A percentile compares a stretch with the other conserved stretches of the same genome.
Evolutionary conservation across 2,888 invertebrate genomes (phyloP).

Genomic region (Apoderus coryli): DNA sequence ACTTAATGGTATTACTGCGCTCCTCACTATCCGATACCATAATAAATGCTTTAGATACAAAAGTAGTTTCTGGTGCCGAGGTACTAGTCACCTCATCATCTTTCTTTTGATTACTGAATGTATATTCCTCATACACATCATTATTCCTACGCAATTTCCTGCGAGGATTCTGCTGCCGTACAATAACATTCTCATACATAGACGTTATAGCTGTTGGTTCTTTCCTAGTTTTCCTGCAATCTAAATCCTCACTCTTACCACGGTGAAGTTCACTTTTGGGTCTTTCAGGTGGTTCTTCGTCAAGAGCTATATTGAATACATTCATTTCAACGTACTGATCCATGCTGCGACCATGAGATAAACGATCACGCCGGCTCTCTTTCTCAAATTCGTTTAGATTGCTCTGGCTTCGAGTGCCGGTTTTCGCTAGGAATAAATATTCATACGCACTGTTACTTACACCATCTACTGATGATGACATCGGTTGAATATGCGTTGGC

Average conservation of each 20-base stretch:
- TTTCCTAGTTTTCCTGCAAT: constrained; percentile 32
- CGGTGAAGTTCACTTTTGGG: constrained; percentile 29
- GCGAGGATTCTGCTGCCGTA: constrained; percentile 58
- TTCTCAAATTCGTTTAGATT: constrained; percentile 53
- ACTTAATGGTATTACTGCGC: constrained; percentile 4
- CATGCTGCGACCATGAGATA: constrained; percentile 58
- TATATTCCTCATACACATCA: constrained; percentile 47
- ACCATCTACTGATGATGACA: constrained; percentile 40
- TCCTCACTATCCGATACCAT: constrained; percentile 36
- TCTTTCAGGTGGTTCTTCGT: constrained; percentile 27
- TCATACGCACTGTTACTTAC: constrained; percentile 48
- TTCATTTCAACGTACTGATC: constrained; percentile 70
- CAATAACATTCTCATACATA: constrained; percentile 55
- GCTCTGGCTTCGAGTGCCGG: constrained; percentile 53
- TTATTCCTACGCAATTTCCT: constrained; percentile 50
- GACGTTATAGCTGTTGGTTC: constrained; percentile 62
- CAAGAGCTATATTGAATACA: constrained; percentile 34
- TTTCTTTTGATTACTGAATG: constrained; percentile 32
- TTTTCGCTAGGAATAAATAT: constrained; percentile 47
- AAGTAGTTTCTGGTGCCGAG: constrained; percentile 33
- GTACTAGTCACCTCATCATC: constrained; percentile 23
- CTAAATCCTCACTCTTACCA: constrained; percentile 33
- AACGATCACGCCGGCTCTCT: constrained; percentile 32
- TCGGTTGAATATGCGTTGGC: constrained; percentile 57
- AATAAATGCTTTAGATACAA: constrained; percentile 40